These are phyloP conservation scores for Scaptomyza caliginosa DNA, from an alignment of 2,888 invertebrate genomes.

Conservation along the genomic window DNA sequence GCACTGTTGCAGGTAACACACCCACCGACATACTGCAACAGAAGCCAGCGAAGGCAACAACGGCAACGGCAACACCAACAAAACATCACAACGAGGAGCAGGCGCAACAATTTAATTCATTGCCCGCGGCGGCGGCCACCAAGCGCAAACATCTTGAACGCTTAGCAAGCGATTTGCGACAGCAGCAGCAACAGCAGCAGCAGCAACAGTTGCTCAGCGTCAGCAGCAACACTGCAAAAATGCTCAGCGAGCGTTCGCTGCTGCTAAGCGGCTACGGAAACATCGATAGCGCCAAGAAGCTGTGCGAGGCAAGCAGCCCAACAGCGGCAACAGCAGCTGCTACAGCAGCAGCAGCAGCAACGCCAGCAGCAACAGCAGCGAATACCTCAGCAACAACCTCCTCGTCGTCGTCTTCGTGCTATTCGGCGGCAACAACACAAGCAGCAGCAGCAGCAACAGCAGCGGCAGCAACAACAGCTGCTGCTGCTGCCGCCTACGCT, in stretches of 20 bases:
- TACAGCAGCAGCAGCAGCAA: conserved; percentile 29
- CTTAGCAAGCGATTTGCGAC: conserved; percentile 64
- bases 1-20: conserved; percentile 75
- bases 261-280: conserved; percentile 81
- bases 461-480: conserved; percentile 46
- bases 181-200: conserved; percentile 47
- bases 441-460: conserved; percentile 53
- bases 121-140: conserved; percentile 63
- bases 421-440: conserved; percentile 39
- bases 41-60: conserved; percentile 76
- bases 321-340: conserved; percentile 30
- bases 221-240: conserved; percentile 69
- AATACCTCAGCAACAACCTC: conserved; percentile 29
- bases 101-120: conserved; percentile 59
- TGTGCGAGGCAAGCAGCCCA: conserved; percentile 74
- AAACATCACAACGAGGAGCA: conserved; percentile 58
- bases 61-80: conserved; percentile 68
- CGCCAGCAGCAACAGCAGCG: conserved; percentile 24
- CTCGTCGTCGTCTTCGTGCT: conserved; percentile 15
- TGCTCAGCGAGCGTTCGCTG: conserved; percentile 84
- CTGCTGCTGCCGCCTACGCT: conserved; percentile 75
- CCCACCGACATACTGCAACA: conserved; percentile 77
- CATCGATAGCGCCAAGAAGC: conserved; percentile 80
- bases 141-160: conserved; percentile 70
- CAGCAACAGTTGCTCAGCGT: conserved; percentile 41